Base-by-base conservation (phyloP, 2,797 vertebrate species). In the Lophotriccus pileatus region DNA sequence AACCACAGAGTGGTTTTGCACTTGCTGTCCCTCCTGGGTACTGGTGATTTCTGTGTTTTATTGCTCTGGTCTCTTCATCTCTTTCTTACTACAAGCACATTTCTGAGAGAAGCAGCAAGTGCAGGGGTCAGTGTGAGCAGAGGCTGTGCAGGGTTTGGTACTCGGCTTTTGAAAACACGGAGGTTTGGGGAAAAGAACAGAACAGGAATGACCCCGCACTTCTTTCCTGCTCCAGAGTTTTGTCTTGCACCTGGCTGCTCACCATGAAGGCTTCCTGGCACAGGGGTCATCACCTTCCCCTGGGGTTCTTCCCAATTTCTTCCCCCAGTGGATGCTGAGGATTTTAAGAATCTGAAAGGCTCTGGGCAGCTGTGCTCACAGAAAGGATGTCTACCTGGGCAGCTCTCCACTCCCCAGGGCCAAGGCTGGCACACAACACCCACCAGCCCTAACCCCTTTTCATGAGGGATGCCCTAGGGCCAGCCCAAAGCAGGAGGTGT, bases 51-150 rank as follows among this genome's bases (percentile, higher is more conserved):
- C 69, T 69, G 44, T 0, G 4, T 58, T 78, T 84, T 69, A 64
- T 32, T 73, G 37, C 82, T 94, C 70, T 84, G 69, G 90, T 81
- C 75, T 92, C 82, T 52, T 49, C 56, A 78, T 44, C 16, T 53
- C 47, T 28, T 32, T 62, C 59, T 81, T 58, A 66, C 43, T 82
- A 37, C 30, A 59, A 63, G 75, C 14, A 34, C 6, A 3, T 59
- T 69, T 82, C 73, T 28, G 53, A 84, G 47, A 73, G 37, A 44
- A 79, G 83, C n/a, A 81, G 73, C 67, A 77, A 89, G 46, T 2
- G 0, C 0, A 1, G 17, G 46, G 43, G 39, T 0, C 7, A 60
- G 62, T 0, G 0, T 4, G 52, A 1, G 3, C 39, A 76, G 55
- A 75, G 6, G 46, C 3, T 2, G 58, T 1, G 14, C 15, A 49